Evolutionary conservation across 92 coral and sea anemone genomes (phyloP).

Genomic region (Zoanthus solanderi): DNA sequence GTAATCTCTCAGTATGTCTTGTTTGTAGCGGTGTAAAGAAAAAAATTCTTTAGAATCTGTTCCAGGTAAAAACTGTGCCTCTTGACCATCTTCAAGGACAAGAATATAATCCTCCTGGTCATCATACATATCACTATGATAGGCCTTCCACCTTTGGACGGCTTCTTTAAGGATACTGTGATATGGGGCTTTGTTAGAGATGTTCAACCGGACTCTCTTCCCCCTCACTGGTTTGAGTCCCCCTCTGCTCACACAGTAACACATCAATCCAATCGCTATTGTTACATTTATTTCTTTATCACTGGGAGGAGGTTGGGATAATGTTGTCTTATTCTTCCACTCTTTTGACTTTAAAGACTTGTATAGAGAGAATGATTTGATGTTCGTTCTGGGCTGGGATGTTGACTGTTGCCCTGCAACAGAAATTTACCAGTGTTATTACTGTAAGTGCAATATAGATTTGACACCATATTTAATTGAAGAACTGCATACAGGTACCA

Average conservation of each 20-base stretch:
- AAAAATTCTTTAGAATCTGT: conserved; percentile 50
- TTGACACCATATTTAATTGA: conserved; percentile 31
- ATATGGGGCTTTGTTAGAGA: conserved; percentile 50
- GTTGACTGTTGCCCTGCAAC: conserved; percentile 39
- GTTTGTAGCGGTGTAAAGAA: conserved; percentile 39
- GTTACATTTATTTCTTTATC: conserved; percentile 41
- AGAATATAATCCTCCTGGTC: conserved; percentile 55
- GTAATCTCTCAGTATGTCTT: conserved; percentile 53
- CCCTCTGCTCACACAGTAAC: conserved; percentile 39
- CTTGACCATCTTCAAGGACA: conserved; percentile 51
- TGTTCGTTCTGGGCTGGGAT: conserved; percentile 35
- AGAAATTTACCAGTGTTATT: conserved; percentile 24
- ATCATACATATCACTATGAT: conserved; percentile 41
- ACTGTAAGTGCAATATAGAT: conserved; percentile 30
- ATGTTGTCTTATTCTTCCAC: conserved; percentile 26
- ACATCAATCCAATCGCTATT: conserved; percentile 41
- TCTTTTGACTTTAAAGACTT: conserved; percentile 27
- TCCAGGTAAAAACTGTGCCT: conserved; percentile 53
- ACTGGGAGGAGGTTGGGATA: conserved; percentile 25
- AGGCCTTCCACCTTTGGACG: conserved; percentile 48
- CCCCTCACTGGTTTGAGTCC: conserved; percentile 50
- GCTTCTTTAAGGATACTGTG: conserved; percentile 31
- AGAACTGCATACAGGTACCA: conserved; percentile 30
- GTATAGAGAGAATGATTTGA: conserved; percentile 19
- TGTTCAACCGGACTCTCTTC: conserved; percentile 43